Evolutionary conservation across 2,888 invertebrate genomes (phyloP), one percentile per base, ranked within the genome.

Genomic region (Macaria notata): DNA sequence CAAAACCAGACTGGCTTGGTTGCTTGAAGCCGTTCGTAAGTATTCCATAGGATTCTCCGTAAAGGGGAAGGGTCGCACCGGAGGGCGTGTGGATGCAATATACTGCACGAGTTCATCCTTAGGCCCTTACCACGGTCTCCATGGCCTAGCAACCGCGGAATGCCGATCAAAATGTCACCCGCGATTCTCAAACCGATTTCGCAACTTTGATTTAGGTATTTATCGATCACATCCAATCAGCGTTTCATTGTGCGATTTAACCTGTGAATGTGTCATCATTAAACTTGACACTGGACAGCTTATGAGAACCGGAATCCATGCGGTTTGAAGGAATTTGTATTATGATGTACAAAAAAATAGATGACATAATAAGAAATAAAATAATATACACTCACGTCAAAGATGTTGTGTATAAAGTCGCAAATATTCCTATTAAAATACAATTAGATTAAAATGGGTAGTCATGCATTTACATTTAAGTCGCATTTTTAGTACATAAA

Each of bases 1-100:
- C 88, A 84, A 86, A 88, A 89, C 87, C 90, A 89, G 90, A 91
- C 90, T 90, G 90, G 84, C 88, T 85, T 79, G 86, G 29, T 36
- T 50, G 49, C 74, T 77, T 71, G 76, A 83, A 84, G 84, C 85
- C 86, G 83, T 81, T 85, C 83, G 86, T 86, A 86, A 87, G 88
- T 89, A 86, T 86, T 88, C 88, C 84, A 86, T 88, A 86, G 87
- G 85, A 88, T 87, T 86, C 83, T 85, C 81, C 75, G 85, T 83
- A 86, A 66, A 86, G 89, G 90, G 90, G 89, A 90, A 89, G 90
- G 90, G 89, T 88, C 88, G 84, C 74, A 78, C 68, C 75, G 82
- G 82, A 89, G 89, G 90, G 90, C 88, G 88, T 86, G 78, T 86
- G 83, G 83, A 86, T 87, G 89, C 88, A 86, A 81, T 80, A 78